These are phyloP conservation scores for Drosophila cognata DNA, from an alignment of 2,888 invertebrate species.

Conservation along the genomic window DNA sequence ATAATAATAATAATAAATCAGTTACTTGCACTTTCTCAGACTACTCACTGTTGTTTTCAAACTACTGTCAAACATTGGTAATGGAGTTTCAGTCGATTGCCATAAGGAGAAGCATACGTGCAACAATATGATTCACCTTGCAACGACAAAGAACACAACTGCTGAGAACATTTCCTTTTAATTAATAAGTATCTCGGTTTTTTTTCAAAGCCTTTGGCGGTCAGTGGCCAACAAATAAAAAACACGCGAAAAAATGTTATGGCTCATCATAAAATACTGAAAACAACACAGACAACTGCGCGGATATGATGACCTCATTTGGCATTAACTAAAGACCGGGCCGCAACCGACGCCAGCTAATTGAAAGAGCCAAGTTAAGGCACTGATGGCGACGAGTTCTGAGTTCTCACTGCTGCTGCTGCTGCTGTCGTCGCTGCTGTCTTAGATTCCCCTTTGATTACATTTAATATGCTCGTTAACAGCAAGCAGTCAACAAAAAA, in stretches of 20 bases:
- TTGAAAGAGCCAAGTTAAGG: slow-evolving; percentile 46
- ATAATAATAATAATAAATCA: neutral
- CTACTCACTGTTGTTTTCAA: neutral
- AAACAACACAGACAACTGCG: slow-evolving; percentile 38
- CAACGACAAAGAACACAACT: slow-evolving; percentile 12
- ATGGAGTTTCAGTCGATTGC: neutral
- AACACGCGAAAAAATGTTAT: slow-evolving; percentile 42
- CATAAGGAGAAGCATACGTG: neutral
- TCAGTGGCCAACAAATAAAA: slow-evolving; percentile 43
- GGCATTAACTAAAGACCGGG: slow-evolving; percentile 35
- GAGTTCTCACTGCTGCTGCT: neutral
- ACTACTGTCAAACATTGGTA: neutral
- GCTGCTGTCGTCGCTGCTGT: neutral
- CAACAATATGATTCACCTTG: slow-evolving; percentile 20
- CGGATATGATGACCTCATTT: slow-evolving; percentile 77
- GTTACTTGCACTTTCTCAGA: slow-evolving; percentile 1
- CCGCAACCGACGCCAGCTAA: slow-evolving; percentile 41
- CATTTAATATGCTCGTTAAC: slow-evolving; percentile 52
- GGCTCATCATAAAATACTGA: slow-evolving; percentile 57
- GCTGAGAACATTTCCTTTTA: slow-evolving; percentile 63
- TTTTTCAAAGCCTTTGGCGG: slow-evolving; percentile 31
- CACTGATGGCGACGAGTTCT: slow-evolving; percentile 3
- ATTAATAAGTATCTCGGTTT: slow-evolving; percentile 47
- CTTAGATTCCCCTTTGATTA: slow-evolving; percentile 29
- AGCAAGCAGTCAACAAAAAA: slow-evolving; percentile 24